Conservation (phyloP, 2,888 invertebrate genomes). For the Drosophila kokeensis region DNA sequence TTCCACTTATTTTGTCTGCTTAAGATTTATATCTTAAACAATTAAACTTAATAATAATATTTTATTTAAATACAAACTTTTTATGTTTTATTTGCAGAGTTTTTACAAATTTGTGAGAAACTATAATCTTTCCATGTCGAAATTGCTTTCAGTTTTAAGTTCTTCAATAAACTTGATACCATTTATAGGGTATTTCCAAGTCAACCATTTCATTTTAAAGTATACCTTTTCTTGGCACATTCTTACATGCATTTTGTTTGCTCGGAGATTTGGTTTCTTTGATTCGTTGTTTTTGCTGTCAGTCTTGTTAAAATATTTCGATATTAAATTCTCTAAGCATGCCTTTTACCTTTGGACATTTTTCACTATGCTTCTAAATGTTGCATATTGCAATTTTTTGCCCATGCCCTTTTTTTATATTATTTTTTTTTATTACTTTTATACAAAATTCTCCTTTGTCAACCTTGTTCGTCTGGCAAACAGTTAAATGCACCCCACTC, state of each 20-base stretch:
- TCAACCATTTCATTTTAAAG: neutral
- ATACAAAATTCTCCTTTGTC: constrained; percentile 55
- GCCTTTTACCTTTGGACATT: constrained; percentile 17
- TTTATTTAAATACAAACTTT: neutral
- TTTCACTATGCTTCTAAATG: constrained; percentile 11
- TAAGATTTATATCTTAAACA: neutral
- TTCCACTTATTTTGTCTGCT: neutral
- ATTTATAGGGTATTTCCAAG: constrained; percentile 4
- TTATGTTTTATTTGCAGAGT: neutral
- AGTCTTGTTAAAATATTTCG: constrained; percentile 58
- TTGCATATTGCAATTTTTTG: constrained; percentile 57
- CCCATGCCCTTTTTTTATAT: constrained; percentile 28
- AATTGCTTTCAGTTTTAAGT: too few species aligned
- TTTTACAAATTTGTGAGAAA: neutral
- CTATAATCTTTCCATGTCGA: neutral
- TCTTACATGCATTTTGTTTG: constrained; percentile 41
- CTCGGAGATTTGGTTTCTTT: constrained; percentile 24
- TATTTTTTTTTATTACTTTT: constrained; percentile 13
- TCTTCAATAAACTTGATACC: too few species aligned
- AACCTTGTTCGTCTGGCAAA: constrained; percentile 48
- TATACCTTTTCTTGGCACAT: constrained; percentile 11
- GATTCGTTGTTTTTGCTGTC: constrained; percentile 18
- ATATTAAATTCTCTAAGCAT: constrained; percentile 61
- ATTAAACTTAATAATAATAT: neutral
- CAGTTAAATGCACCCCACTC: neutral